Base-by-base conservation (phyloP, 2,113 vertebrate species). In the Oenanthe oenanthe region DNA sequence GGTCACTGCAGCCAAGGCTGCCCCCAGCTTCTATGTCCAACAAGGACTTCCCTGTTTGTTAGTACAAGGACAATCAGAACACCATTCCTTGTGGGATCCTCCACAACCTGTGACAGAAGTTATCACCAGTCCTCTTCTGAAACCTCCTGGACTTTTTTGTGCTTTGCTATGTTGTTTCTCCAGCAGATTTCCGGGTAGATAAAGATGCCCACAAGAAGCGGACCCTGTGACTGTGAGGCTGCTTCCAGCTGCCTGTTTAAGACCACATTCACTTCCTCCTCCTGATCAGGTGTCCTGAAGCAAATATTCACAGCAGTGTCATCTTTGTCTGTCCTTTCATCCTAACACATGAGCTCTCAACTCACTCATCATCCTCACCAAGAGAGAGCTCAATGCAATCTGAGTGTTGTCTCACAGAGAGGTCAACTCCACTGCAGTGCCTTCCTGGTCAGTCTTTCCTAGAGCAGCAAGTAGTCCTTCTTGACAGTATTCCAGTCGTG, bases 181-280 rank as follows among this genome's bases (percentile, higher is more conserved):
- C 31, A 25, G 45, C 0, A 1, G 12, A 51, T 61, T 10, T 51
- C 45, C 1, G 0, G 12, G 24, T 34, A 58, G 17, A 48, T 18
- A 17, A 36, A 43, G 32, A 43, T 13, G 10, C 12, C 6, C 20
- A 25, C 16, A 60, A 51, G 66, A 51, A 51, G 12, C 45, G 51
- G 36, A 14, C 7, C 16, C 25, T 42, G 12, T 70, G 25, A 51
- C 31, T 50, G 29, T 34, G 45, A 60, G 31, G 25, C 19, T 61
- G 54, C 12, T 51, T 29, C 24, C 24, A 70, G 20, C 16, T 42
- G 56, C 45, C 20, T 60, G 7, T 42, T 50, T 24, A 51, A 70
- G 36, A 29, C 15, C 9, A 42, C 45, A 60, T 24, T 3, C 45
- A 42, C 31, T 61, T 60, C 36, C 12, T 50, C 15, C 19, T 70